A percentile compares a stretch with the other conserved stretches of the same genome.
Evolutionary conservation across 2,113 vertebrate genomes (phyloP).

Genomic region (Ursus arctos): DNA sequence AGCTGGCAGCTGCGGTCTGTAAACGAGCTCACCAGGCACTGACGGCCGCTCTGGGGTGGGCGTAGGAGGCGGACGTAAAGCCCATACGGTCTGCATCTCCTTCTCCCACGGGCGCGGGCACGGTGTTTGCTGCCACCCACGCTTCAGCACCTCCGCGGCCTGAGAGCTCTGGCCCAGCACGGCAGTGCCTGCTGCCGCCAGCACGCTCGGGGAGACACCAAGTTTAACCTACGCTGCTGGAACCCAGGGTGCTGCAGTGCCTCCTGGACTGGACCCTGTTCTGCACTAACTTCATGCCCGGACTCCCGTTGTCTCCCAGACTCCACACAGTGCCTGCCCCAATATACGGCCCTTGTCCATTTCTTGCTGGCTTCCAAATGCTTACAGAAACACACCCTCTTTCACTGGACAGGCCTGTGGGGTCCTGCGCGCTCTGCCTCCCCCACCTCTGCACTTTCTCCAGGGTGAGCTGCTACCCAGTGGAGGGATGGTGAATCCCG

Average conservation of each 20-base stretch:
- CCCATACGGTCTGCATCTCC: too few species aligned
- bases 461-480: neutral
- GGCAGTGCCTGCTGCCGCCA: neutral
- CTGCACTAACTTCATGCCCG: neutral
- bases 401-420: fast-evolving
- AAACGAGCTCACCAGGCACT: neutral
- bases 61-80: fast-evolving
- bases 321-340: neutral
- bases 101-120: too few species aligned
- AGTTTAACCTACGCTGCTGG: neutral
- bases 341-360: neutral
- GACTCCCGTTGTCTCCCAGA: neutral
- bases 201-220: neutral
- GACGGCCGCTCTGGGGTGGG: fast-evolving
- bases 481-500: neutral
- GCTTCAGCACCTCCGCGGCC: fast-evolving
- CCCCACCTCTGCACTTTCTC: neutral
- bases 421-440: too few species aligned
- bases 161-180: neutral
- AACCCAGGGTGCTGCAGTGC: too few species aligned
- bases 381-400: neutral
- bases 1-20: neutral
- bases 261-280: neutral
- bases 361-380: neutral
- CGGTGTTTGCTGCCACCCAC: fast-evolving